Evolutionary conservation across 2,113 vertebrate genomes (phyloP).

Genomic region (Centropus bengalensis): DNA sequence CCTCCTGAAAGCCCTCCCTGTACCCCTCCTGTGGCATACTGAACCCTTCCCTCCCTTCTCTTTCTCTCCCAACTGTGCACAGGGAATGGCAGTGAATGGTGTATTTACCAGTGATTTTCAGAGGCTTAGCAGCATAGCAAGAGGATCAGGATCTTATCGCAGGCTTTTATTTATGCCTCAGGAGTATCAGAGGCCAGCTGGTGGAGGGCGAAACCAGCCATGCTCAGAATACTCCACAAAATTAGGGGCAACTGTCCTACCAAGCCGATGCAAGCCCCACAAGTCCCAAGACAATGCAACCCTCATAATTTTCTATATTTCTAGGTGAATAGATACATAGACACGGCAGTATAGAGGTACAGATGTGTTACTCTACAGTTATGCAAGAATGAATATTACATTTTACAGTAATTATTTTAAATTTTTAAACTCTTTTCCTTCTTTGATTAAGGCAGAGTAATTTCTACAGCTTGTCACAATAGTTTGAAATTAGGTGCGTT

Average conservation of each 20-base stretch:
- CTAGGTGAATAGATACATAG: background rate
- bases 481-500: background rate
- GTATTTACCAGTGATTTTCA: background rate
- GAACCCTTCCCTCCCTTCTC: background rate
- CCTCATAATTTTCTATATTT: background rate
- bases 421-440: background rate
- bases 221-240: background rate
- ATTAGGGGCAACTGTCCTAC: background rate
- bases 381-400: background rate
- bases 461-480: background rate
- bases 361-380: background rate
- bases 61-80: background rate
- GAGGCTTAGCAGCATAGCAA: background rate
- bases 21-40: background rate
- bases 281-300: background rate
- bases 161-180: background rate
- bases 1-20: background rate
- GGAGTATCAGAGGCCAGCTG: background rate
- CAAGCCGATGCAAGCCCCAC: background rate
- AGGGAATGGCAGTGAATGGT: background rate
- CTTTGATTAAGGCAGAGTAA: background rate
- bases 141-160: background rate
- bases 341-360: background rate
- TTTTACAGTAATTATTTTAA: background rate
- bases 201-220: background rate